These are phyloP conservation scores for Bathynomus jamesi DNA, from an alignment of 1,140 invertebrate genomes.

Conservation along the genomic window DNA sequence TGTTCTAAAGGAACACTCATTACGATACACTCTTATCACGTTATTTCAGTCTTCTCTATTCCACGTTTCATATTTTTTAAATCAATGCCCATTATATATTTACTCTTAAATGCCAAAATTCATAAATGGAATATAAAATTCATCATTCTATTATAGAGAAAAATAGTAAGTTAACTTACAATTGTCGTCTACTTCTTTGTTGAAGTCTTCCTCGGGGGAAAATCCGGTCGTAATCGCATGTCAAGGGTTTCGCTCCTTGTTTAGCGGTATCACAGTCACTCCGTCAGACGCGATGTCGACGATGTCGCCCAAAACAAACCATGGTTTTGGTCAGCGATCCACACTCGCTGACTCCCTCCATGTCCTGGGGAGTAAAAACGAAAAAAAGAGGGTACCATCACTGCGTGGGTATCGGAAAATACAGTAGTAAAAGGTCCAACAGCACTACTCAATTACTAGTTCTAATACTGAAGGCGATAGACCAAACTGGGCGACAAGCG, in stretches of 20 bases:
- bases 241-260: slow-evolving; percentile 45
- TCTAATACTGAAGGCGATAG: too few species aligned
- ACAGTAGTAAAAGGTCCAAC: too few species aligned
- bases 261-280: slow-evolving; percentile 69
- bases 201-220: slow-evolving; percentile 76
- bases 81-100: background rate
- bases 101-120: too few species aligned
- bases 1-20: background rate
- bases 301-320: slow-evolving; percentile 82
- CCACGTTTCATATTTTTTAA: background rate
- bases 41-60: background rate
- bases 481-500: too few species aligned
- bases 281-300: slow-evolving; percentile 74
- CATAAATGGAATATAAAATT: too few species aligned
- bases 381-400: background rate
- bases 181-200: slow-evolving; percentile 81
- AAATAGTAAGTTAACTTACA: too few species aligned
- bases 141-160: background rate
- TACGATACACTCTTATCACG: background rate
- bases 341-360: slow-evolving; percentile 65
- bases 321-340: slow-evolving; percentile 80
- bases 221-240: slow-evolving; percentile 58
- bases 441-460: too few species aligned
- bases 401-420: too few species aligned
- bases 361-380: slow-evolving; percentile 28